Conservation (phyloP, 2,888 invertebrate species). For the Hyposoter dolosus region DNA sequence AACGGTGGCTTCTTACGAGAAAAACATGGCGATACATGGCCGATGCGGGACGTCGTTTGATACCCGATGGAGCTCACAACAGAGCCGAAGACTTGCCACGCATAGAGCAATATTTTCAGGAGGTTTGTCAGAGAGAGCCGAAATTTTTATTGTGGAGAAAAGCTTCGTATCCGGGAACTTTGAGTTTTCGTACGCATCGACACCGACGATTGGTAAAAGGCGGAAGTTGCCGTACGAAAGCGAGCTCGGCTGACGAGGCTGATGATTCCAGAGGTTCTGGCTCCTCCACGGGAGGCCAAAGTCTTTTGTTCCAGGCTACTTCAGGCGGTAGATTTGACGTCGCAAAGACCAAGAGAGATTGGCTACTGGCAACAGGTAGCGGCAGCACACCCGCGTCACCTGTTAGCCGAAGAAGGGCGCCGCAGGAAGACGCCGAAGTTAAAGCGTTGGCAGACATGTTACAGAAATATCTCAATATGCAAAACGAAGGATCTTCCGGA, state of each 20-base stretch:
- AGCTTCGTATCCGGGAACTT: conserved; percentile 90
- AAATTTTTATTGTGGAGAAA: conserved; percentile 93
- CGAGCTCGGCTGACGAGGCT: conserved; percentile 89
- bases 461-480: conserved; percentile 88
- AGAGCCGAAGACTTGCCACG: conserved; percentile 91
- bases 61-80: conserved; percentile 92
- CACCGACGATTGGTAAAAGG: conserved; percentile 87
- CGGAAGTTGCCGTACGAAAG: conserved; percentile 89
- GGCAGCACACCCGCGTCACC: conserved; percentile 82
- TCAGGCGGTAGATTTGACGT: conserved; percentile 89
- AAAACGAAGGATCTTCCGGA: conserved; percentile 81
- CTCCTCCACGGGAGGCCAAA: conserved; percentile 72
- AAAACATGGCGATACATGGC: conserved; percentile 97
- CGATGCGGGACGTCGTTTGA: conserved; percentile 94
- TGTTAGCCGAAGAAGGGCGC: conserved; percentile 71
- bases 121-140: conserved; percentile 92
- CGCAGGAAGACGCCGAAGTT: conserved; percentile 85
- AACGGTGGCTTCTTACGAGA: conserved; percentile 94
- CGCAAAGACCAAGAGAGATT: conserved; percentile 89
- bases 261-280: conserved; percentile 83
- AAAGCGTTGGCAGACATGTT: conserved; percentile 88
- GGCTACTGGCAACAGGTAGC: conserved; percentile 85
- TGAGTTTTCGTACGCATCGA: conserved; percentile 86
- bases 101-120: conserved; percentile 94
- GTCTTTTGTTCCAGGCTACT: conserved; percentile 85